Evolutionary conservation across 2,113 vertebrate species (phyloP), one percentile per base, ranked within the genome.

Genomic region (Herpailurus yagouaroundi): DNA sequence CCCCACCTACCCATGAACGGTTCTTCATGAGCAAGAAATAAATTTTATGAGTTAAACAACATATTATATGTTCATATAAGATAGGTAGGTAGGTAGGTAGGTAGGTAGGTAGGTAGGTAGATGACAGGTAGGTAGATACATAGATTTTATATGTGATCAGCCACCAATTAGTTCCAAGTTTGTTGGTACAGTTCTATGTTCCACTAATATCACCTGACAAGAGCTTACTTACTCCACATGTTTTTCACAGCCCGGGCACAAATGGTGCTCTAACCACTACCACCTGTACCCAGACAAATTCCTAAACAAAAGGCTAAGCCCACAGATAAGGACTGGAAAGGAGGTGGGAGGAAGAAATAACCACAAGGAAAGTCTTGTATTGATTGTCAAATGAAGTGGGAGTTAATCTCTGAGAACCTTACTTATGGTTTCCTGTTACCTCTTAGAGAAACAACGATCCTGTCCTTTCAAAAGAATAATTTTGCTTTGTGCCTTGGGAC

Each of bases 311-410:
- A 57, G 89, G 10, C 27, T 31, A 50, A 86, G 25, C 41, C 19
- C 33, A 79, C 21, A 83, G 93, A 85, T 89, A 66, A 83, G 27
- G 13, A 36, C 7, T 79, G 60, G 9, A 55, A 36, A 57, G 68
- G 57, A 41, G 41, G 41, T 36, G 36, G 57, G 6, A 95, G 71
- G 87, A 82, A 68, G 79, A 97, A 97, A 81, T 29, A 68, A 7
- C n/a, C 23, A 92, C 3, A 76, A 96, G 89, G 55, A 98, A 96
- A 82, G 33, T 73, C 45, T 50, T 19, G 10, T 33, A n/a, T 5
- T 68, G 23, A 86, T 11, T 21, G 33, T 69, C 77, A 85, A 45
- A 94, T 50, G 29, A 71, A 87, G 3, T 29, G 50, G 87, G 90
- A 36, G 73, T 29, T 29, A 38, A 31, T 63, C 52, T 76, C 48